A percentile compares a stretch with the other conserved stretches of the same genome.
These are phyloP conservation scores for Pyxicephalus adspersus DNA, from an alignment of 2,113 vertebrate genomes.

Conservation along the genomic window DNA sequence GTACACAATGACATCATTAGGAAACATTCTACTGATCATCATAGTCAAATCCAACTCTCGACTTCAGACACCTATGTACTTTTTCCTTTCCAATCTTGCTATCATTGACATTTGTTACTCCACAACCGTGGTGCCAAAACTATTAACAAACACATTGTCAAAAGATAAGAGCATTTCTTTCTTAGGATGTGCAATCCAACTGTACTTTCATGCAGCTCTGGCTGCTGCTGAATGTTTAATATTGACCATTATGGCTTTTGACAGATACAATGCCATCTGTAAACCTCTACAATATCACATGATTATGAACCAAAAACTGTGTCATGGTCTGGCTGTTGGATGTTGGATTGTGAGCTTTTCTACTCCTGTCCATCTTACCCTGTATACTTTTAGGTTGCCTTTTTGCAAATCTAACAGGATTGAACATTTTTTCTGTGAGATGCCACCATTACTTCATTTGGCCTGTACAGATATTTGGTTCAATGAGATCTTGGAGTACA, in stretches of 20 bases:
- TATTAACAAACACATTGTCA: background rate
- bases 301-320: background rate
- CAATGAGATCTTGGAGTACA: background rate
- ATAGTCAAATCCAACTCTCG: background rate
- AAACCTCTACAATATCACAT: background rate
- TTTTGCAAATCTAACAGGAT: background rate
- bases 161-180: background rate
- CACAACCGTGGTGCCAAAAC: background rate
- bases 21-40: conserved; percentile 12
- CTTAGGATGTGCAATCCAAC: background rate
- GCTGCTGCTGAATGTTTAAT: background rate
- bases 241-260: background rate
- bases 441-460: background rate
- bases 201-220: background rate
- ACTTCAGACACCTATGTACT: conserved; percentile 22
- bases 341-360: background rate
- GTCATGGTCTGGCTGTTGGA: background rate
- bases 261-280: conserved; percentile 10
- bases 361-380: background rate
- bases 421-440: conserved; percentile 7
- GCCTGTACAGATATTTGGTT: conserved; percentile 1
- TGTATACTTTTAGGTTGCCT: background rate
- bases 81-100: background rate
- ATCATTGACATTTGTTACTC: background rate
- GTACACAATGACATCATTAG: background rate